Percentiles rank a stretch among this genome's conserved stretches.
Conservation (phyloP, 2,113 vertebrate species). For the Xiphophorus hellerii region DNA sequence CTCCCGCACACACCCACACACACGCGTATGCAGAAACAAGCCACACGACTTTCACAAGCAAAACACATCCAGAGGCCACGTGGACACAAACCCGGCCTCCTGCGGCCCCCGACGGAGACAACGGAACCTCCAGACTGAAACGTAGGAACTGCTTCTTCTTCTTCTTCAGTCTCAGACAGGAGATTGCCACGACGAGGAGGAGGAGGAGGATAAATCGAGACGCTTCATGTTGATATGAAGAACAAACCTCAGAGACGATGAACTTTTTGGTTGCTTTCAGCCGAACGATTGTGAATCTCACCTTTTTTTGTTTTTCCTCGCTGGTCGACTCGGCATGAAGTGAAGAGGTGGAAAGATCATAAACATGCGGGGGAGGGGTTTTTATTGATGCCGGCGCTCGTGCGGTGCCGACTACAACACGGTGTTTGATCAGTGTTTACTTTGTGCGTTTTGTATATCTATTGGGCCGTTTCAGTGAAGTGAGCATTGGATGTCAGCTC, state of each 20-base stretch:
- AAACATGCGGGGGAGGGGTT: constrained; percentile 65
- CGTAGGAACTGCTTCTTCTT: constrained; percentile 66
- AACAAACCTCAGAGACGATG: constrained; percentile 76
- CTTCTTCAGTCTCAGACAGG: constrained; percentile 83
- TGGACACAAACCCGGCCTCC: constrained; percentile 55
- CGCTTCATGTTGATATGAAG: constrained; percentile 73
- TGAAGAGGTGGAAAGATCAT: constrained; percentile 73
- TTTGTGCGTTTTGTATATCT: constrained; percentile 87
- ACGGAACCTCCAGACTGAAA: constrained; percentile 59
- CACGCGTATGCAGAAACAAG: constrained; percentile 17
- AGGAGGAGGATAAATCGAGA: constrained; percentile 54
- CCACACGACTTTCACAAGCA: constrained; percentile 32
- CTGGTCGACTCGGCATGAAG: constrained; percentile 69
- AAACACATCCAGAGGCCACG: constrained; percentile 41
- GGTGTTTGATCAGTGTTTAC: constrained; percentile 88
- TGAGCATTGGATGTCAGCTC: constrained; percentile 75
- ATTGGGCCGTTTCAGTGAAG: constrained; percentile 87
- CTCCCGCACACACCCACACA: constrained; percentile 39
- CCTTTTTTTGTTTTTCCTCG: constrained; percentile 61
- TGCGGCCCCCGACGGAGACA: constrained; percentile 36
- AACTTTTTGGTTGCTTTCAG: constrained; percentile 73
- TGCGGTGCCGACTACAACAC: constrained; percentile 80
- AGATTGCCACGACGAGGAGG: constrained; percentile 75
- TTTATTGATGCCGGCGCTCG: constrained; percentile 84
- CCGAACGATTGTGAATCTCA: constrained; percentile 74